These are phyloP conservation scores for Polydesmus complanatus DNA, from an alignment of 2,888 invertebrate species.

Conservation along the genomic window DNA sequence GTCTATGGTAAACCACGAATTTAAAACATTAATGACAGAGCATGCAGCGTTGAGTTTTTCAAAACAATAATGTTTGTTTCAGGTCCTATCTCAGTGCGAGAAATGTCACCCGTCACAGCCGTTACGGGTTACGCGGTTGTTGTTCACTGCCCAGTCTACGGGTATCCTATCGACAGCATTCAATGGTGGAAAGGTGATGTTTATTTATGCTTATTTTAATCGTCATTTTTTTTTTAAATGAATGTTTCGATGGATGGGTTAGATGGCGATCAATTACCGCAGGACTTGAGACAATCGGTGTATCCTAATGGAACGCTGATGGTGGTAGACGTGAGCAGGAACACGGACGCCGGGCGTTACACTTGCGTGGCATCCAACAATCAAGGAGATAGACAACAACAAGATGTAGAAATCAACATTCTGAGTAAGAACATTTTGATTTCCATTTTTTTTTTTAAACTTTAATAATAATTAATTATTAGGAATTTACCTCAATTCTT, in stretches of 20 bases:
- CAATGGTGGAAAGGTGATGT: conserved; percentile 55
- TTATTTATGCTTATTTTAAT: not conserved
- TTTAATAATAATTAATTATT: not conserved
- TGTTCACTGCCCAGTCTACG: conserved; percentile 65
- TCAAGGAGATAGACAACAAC: conserved; percentile 10
- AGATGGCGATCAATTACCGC: conserved; percentile 24
- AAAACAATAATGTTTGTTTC: too few species aligned
- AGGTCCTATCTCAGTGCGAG: conserved; percentile 64
- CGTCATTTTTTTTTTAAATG: not conserved
- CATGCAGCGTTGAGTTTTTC: too few species aligned
- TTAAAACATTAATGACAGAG: not conserved
- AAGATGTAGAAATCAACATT: conserved; percentile 10
- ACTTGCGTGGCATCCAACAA: conserved; percentile 18
- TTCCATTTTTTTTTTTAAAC: not conserved
- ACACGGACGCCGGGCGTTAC: conserved; percentile 21
- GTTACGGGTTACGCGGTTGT: conserved; percentile 60
- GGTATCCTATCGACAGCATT: conserved; percentile 64
- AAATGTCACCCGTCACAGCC: conserved; percentile 65
- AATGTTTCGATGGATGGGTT: not conserved
- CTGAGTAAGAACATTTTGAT: conserved; percentile 12
- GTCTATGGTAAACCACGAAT: conserved; percentile 54
- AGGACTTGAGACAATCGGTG: conserved; percentile 30
- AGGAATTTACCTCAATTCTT: too few species aligned
- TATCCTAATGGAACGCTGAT: conserved; percentile 28
- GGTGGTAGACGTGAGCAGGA: conserved; percentile 29